Evolutionary conservation across 2,113 vertebrate genomes (phyloP).

Genomic region (Tragelaphus scriptus): DNA sequence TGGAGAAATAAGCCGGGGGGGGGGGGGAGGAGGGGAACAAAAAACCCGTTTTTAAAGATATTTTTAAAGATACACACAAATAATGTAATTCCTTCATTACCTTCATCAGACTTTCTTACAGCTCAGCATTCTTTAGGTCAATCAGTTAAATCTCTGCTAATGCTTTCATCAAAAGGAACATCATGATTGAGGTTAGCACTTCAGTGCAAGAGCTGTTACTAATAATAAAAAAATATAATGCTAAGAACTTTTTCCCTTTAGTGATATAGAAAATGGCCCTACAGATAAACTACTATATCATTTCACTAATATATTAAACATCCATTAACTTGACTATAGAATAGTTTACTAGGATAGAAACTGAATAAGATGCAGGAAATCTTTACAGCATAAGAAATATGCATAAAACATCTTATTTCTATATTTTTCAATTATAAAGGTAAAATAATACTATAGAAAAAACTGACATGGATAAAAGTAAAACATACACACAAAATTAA

Average conservation of each 20-base stretch:
- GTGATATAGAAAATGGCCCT: background rate
- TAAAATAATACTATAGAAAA: background rate
- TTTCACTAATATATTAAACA: background rate
- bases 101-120: background rate
- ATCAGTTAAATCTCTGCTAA: background rate
- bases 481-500: background rate
- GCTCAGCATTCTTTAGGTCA: background rate
- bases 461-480: background rate
- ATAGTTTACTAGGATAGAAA: background rate
- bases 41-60: background rate
- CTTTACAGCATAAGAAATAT: background rate
- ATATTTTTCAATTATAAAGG: background rate
- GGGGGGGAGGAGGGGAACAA: background rate
- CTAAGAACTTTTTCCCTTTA: background rate
- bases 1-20: background rate
- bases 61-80: background rate
- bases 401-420: background rate
- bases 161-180: background rate
- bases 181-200: background rate
- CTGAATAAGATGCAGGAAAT: background rate
- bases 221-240: background rate
- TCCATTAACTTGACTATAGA: background rate
- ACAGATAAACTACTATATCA: background rate
- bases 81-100: conserved; percentile 10
- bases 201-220: background rate